phyloP scores from a whole-genome alignment of 2,797 vertebrate genomes.

The Lateolabrax maculatus region DNA sequence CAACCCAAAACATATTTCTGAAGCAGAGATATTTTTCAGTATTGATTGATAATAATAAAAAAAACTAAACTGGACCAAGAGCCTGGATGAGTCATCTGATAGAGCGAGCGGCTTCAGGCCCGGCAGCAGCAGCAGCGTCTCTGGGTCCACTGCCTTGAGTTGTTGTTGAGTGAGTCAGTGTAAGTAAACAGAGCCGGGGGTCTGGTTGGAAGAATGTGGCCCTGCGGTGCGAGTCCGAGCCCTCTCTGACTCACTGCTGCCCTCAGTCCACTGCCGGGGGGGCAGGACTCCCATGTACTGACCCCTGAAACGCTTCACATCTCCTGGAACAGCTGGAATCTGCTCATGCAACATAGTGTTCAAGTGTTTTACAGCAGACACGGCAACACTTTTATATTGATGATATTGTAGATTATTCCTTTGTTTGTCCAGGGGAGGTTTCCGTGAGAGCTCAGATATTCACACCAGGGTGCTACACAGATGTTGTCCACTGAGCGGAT shows the following conservation, averaged over 20 bases:
- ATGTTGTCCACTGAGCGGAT: background rate
- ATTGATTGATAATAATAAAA: no score
- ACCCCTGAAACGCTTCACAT: no score
- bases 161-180: conserved; percentile 40
- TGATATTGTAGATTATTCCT: background rate
- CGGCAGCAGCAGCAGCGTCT: background rate
- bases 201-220: conserved; percentile 60
- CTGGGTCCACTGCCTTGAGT: background rate
- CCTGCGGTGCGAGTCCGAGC: conserved; percentile 48
- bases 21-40: background rate
- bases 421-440: background rate
- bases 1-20: background rate
- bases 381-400: background rate
- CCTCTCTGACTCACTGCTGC: conserved; percentile 55
- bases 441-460: conserved; percentile 2
- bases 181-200: conserved; percentile 41
- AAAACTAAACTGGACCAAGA: no score
- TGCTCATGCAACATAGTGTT: background rate
- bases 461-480: conserved; percentile 27
- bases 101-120: background rate
- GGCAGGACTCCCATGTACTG: no score
- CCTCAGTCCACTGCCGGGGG: background rate
- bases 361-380: background rate
- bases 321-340: background rate
- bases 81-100: background rate